These are phyloP conservation scores for Protosalanx chinensis DNA, from an alignment of 2,797 vertebrate species.

Conservation along the genomic window DNA sequence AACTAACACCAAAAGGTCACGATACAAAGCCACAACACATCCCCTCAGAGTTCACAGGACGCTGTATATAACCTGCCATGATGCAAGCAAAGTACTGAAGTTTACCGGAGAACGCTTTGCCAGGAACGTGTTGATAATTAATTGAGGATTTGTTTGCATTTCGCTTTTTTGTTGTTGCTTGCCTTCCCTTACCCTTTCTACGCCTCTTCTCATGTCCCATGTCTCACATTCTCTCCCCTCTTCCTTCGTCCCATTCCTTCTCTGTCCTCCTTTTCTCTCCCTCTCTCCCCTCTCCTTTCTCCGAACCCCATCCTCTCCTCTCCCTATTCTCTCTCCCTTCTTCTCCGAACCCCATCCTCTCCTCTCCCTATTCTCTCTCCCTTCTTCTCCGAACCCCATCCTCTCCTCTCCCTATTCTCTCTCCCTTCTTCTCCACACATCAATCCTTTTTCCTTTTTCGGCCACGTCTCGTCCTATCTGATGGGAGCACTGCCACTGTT, in stretches of 20 bases:
- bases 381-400: constrained; percentile 46
- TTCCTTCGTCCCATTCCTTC: constrained; percentile 4
- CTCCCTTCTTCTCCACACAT: constrained; percentile 40
- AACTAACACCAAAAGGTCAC: constrained; percentile 25
- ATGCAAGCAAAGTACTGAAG: neutral
- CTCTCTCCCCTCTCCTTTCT: constrained; percentile 29
- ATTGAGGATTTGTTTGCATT: constrained; percentile 28
- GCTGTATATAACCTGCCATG: constrained; percentile 11
- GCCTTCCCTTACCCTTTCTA: constrained; percentile 10
- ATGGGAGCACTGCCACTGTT: constrained; percentile 76
- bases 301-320: constrained; percentile 53
- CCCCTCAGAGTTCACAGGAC: constrained; percentile 38
- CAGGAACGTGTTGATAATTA: constrained; percentile 35
- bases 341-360: constrained; percentile 39
- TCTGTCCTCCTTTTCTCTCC: constrained; percentile 22
- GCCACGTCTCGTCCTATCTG: constrained; percentile 65
- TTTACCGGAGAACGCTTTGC: constrained; percentile 10
- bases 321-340: constrained; percentile 55
- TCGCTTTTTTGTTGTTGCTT: constrained; percentile 25
- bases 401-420: constrained; percentile 66
- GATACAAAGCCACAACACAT: constrained; percentile 49
- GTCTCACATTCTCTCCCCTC: constrained; percentile 51
- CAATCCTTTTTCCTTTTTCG: constrained; percentile 52
- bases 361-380: constrained; percentile 43
- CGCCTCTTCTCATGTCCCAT: neutral